phyloP scores from a whole-genome alignment of 2,888 invertebrate genomes.

The Polydesmus complanatus region DNA sequence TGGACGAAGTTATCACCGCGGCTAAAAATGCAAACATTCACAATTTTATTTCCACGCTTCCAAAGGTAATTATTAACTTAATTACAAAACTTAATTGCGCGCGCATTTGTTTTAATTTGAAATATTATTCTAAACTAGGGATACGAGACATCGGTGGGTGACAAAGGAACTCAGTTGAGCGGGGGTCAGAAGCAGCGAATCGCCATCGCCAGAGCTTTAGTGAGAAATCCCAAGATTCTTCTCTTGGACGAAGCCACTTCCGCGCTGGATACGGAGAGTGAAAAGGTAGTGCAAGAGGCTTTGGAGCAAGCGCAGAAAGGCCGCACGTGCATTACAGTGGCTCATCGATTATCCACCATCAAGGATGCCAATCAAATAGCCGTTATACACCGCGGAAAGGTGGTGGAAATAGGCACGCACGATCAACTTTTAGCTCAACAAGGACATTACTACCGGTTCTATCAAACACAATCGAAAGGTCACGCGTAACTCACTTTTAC shows the following conservation, averaged over 20 bases:
- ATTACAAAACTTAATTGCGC: too few species aligned
- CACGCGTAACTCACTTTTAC: too few species aligned
- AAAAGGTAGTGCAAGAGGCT: conserved; percentile 65
- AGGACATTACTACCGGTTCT: conserved; percentile 44
- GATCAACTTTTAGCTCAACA: conserved; percentile 48
- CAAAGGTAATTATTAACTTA: conserved; percentile 22
- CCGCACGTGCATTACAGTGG: conserved; percentile 72
- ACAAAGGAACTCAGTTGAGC: conserved; percentile 62
- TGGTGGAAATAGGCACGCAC: conserved; percentile 57
- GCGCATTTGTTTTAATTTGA: not conserved
- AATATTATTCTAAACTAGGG: conserved; percentile 28
- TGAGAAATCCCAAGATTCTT: conserved; percentile 52
- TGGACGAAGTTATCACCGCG: conserved; percentile 60
- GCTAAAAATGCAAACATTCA: conserved; percentile 30
- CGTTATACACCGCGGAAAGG: conserved; percentile 51
- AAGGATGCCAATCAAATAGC: conserved; percentile 44
- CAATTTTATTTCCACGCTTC: conserved; percentile 28
- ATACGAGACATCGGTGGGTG: conserved; percentile 66
- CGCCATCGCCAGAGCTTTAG: conserved; percentile 39
- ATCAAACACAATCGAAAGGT: conserved; percentile 9
- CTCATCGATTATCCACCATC: conserved; percentile 70
- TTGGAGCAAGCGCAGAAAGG: conserved; percentile 54
- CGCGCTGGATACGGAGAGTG: conserved; percentile 65
- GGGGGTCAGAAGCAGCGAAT: conserved; percentile 75
- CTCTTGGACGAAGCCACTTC: conserved; percentile 66